Conservation (phyloP, 2,888 invertebrate species). For the Plagiodera versicolora region DNA sequence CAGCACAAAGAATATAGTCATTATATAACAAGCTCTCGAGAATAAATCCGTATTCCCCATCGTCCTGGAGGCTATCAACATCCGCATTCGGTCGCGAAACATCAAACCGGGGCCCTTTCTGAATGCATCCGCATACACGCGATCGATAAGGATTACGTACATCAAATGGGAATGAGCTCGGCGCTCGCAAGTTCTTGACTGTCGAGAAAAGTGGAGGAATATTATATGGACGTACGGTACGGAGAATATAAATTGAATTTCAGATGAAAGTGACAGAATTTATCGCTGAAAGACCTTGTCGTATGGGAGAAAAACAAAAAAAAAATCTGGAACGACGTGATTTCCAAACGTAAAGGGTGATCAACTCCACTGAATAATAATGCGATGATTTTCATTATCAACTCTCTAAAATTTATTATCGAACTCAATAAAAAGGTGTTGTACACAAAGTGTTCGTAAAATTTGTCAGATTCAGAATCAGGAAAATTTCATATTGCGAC, state of each 20-base stretch:
- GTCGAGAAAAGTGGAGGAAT: conserved; percentile 40
- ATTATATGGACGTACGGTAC: conserved; percentile 37
- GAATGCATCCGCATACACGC: conserved; percentile 35
- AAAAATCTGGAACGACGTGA: too few relatives aligned
- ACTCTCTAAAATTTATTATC: too few relatives aligned
- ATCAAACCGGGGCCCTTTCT: conserved; percentile 26
- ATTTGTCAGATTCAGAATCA: too few relatives aligned
- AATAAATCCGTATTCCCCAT: conserved; percentile 30
- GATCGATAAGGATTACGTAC: conserved; percentile 49
- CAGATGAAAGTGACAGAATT: not conserved
- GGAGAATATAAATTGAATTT: conserved; percentile 1
- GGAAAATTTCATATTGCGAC: too few relatives aligned
- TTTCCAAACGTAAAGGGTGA: too few relatives aligned
- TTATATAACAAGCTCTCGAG: conserved; percentile 28
- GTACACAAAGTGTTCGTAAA: too few relatives aligned
- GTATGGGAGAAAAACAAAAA: too few relatives aligned
- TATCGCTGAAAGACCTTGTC: too few relatives aligned
- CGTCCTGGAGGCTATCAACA: conserved; percentile 28
- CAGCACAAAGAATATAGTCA: conserved; percentile 21
- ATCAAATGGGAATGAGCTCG: conserved; percentile 43
- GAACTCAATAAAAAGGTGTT: too few relatives aligned
- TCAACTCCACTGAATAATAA: too few relatives aligned
- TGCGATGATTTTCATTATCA: too few relatives aligned
- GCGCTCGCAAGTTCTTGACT: conserved; percentile 47
- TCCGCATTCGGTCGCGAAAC: conserved; percentile 29